Percentiles rank a stretch among this genome's conserved stretches.
Evolutionary conservation across 2,797 vertebrate genomes (phyloP).

Genomic region (Myotis daubentonii): DNA sequence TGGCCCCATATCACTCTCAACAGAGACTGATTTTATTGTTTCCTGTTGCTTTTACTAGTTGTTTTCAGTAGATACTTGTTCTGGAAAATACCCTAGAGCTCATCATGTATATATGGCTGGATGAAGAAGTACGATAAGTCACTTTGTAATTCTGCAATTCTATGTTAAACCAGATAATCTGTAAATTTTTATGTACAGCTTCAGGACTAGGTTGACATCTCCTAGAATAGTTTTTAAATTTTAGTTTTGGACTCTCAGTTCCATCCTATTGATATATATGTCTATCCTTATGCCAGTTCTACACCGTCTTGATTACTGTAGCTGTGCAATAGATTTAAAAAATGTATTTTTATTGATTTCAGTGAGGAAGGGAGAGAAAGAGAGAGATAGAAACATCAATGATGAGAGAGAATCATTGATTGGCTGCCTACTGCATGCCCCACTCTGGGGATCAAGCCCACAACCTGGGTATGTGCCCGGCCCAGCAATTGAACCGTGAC

Average conservation of each 20-base stretch:
- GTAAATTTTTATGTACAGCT: not conserved
- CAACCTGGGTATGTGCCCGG: too few species aligned
- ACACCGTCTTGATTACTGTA: not conserved
- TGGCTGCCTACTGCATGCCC: too few species aligned
- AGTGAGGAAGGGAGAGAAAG: too few species aligned
- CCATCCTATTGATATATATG: not conserved
- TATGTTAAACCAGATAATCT: not conserved
- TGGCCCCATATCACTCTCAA: not conserved
- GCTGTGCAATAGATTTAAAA: not conserved
- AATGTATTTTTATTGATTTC: too few species aligned
- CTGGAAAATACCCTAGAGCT: not conserved
- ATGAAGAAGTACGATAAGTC: not conserved
- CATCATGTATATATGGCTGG: not conserved
- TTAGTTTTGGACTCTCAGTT: not conserved
- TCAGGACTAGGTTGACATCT: not conserved
- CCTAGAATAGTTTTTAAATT: not conserved
- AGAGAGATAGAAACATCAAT: too few species aligned
- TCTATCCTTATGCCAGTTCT: not conserved
- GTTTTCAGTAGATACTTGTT: not conserved
- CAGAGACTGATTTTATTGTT: not conserved
- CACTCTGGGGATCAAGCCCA: too few species aligned
- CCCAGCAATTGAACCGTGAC: too few species aligned
- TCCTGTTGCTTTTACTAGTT: not conserved
- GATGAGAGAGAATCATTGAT: too few species aligned
- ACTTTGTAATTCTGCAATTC: not conserved